These are phyloP conservation scores for Momotus momota DNA, from an alignment of 2,797 vertebrate species.

Conservation along the genomic window DNA sequence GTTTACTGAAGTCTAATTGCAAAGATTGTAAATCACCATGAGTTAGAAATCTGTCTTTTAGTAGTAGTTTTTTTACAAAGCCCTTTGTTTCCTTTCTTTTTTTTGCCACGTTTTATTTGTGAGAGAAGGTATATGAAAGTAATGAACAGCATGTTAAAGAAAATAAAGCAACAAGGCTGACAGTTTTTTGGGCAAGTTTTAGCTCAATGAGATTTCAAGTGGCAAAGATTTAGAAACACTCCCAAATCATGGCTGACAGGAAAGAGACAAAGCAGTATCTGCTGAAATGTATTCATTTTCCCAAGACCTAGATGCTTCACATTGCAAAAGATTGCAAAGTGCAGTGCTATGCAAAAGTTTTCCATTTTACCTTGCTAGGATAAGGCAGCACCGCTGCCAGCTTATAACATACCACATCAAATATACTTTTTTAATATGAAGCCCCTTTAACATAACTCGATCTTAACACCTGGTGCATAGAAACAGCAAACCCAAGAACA, in stretches of 20 bases:
- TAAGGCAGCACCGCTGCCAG: not conserved
- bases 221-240: conserved; percentile 27
- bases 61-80: not conserved
- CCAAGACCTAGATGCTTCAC: not conserved
- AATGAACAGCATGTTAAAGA: conserved; percentile 29
- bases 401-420: conserved; percentile 57
- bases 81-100: not conserved
- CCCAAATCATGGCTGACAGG: not conserved
- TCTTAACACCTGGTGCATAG: conserved; percentile 63
- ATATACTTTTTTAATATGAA: conserved; percentile 34
- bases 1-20: conserved; percentile 1
- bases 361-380: not conserved
- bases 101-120: conserved; percentile 21
- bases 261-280: conserved; percentile 25
- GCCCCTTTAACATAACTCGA: conserved; percentile 5
- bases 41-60: not conserved
- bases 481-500: conserved; percentile 40
- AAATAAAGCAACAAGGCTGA: not conserved
- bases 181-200: conserved; percentile 37
- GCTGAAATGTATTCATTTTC: not conserved
- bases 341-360: not conserved
- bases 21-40: conserved; percentile 3
- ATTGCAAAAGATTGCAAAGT: not conserved
- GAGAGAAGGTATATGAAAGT: conserved; percentile 44
- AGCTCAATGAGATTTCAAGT: conserved; percentile 31